A percentile compares a stretch with the other conserved stretches of the same genome.
Evolutionary conservation across 1,140 invertebrate species (phyloP).

Genomic region (Cydia strobilella): DNA sequence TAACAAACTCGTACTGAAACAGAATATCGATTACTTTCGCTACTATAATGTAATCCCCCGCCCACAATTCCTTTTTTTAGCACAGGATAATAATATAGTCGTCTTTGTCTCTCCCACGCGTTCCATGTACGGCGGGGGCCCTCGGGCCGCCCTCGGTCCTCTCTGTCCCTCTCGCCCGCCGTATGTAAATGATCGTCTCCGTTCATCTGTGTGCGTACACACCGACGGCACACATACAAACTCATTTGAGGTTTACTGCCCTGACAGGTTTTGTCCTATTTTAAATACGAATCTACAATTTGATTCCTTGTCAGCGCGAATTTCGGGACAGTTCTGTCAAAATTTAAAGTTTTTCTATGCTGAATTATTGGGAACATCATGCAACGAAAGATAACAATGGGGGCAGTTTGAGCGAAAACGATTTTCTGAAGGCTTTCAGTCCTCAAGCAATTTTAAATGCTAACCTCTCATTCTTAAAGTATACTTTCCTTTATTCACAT

Average conservation of each 20-base stretch:
- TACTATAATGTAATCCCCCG: slow-evolving; percentile 80
- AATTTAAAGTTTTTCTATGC: slow-evolving; percentile 19
- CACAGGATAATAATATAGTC: slow-evolving; percentile 79
- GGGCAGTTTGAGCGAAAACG: slow-evolving; percentile 61
- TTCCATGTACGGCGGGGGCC: slow-evolving; percentile 48
- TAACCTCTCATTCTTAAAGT: slow-evolving; percentile 43
- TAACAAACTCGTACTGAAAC: slow-evolving; percentile 76
- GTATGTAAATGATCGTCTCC: slow-evolving; percentile 78
- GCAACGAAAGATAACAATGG: slow-evolving; percentile 69
- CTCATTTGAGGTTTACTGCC: slow-evolving; percentile 74
- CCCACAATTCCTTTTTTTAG: slow-evolving; percentile 81
- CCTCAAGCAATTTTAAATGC: slow-evolving; percentile 42
- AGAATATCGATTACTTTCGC: slow-evolving; percentile 83
- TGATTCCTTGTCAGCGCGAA: slow-evolving; percentile 51
- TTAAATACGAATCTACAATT: slow-evolving; percentile 67
- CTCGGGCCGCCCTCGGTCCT: slow-evolving; percentile 60
- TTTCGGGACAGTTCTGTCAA: not conserved
- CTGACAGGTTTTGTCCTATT: slow-evolving; percentile 77
- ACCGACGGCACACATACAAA: slow-evolving; percentile 46
- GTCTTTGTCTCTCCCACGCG: slow-evolving; percentile 71
- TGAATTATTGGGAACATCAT: slow-evolving; percentile 43
- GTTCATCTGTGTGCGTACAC: slow-evolving; percentile 57
- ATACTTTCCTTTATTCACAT: slow-evolving; percentile 34
- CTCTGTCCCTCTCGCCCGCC: slow-evolving; percentile 64
- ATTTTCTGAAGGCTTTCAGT: slow-evolving; percentile 42